A percentile compares a stretch with the other conserved stretches of the same genome.
Conservation (phyloP, 2,888 invertebrate species). For the Ornithoptera priamus region DNA sequence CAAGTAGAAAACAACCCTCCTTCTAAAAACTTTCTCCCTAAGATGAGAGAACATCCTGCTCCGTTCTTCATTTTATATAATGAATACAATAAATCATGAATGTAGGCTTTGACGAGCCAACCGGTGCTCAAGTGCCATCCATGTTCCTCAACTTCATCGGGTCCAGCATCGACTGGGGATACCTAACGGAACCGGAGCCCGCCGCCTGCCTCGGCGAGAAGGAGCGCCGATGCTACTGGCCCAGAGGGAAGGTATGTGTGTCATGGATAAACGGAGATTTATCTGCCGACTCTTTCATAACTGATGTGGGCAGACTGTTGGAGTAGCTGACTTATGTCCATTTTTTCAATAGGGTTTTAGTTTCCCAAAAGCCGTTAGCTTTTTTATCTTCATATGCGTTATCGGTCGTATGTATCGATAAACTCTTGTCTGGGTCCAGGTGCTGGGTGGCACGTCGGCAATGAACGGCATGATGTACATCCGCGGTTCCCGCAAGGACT, state of each 20-base stretch:
- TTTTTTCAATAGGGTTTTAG: too few species aligned
- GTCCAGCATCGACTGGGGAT: constrained; percentile 93
- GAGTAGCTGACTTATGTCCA: too few species aligned
- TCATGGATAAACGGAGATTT: too few species aligned
- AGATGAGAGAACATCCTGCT: too few species aligned
- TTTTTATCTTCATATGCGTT: too few species aligned
- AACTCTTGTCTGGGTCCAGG: constrained; percentile 62
- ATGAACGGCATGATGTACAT: constrained; percentile 99
- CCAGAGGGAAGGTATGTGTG: constrained; percentile 85
- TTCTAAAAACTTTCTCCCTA: too few species aligned
- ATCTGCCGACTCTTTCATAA: too few species aligned
- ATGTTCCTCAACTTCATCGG: constrained; percentile 94
- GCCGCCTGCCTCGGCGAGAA: constrained; percentile 87
- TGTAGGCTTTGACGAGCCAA: constrained; percentile 90
- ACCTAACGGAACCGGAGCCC: constrained; percentile 90
- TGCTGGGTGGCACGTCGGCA: constrained; percentile 94
- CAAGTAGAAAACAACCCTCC: too few species aligned
- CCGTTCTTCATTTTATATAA: too few species aligned
- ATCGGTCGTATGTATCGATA: too few species aligned
- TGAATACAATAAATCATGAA: not conserved
- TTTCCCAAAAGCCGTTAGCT: too few species aligned
- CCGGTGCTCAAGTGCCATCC: constrained; percentile 93
- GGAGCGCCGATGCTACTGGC: constrained; percentile 89
- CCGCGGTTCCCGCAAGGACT: constrained; percentile 92
- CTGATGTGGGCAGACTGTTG: too few species aligned